Base-by-base conservation (phyloP, 2,797 vertebrate species). In the Acanthurus leucopareius region DNA sequence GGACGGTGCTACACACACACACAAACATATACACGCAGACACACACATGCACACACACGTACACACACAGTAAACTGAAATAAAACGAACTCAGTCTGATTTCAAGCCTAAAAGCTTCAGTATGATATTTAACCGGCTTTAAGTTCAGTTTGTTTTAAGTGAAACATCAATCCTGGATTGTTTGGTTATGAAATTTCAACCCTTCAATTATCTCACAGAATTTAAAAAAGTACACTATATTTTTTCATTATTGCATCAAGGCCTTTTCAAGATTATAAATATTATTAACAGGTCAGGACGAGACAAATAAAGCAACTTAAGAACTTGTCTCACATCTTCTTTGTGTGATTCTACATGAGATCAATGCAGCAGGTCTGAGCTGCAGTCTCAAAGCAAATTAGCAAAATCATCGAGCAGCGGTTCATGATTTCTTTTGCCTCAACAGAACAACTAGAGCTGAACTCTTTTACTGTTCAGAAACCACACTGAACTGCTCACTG, bases 401-500 rank as follows among this genome's bases (percentile, higher is more conserved):
- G 38, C 56, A 19, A 22, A n/a, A 22, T 47, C 28, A 32, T 32
- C 28, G 28, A 32, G 19, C 13, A 45, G 49, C 3, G 32, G 44
- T 32, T 32, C 28, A 32, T 32, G 66, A 56, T 57, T 61, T 52
- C 35, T 47, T 45, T 28, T 42, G 19, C 28, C 48, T 49, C 48
- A 17, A 17, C 10, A 48, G 10, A 17, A 15, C 13, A 48, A 11
- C 6, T 15, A 7, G 44, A 25, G 35, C 49, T 32, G 35, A 60
- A 67, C 48, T 58, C 2, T 49, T 22, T 59, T 71, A 58, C 77
- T 80, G 78, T 60, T 72, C 71, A 58, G 69, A 19, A 10, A 5
- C 28, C 28, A 32, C 59, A 47, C 28, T 17, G 40, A 74, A 65
- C 70, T 25, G n/a, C 52, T 32, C 5, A 7, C 15, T 17, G 7